Conservation (phyloP, 92 coral and sea anemone species). For the Paragorgia papillata region DNA sequence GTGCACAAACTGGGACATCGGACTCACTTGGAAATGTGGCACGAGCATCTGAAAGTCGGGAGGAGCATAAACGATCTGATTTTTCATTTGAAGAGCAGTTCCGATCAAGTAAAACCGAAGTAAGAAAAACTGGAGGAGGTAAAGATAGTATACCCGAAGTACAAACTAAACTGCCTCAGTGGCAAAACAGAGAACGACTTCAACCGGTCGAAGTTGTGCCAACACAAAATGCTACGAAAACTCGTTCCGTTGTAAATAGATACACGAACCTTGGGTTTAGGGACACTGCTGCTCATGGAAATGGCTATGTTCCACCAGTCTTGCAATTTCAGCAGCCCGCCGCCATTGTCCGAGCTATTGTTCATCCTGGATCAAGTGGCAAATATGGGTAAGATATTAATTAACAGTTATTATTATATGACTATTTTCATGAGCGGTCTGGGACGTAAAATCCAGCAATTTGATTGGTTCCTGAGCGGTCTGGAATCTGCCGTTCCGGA, state of each 20-base stretch:
- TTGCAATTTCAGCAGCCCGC: constrained; percentile 37
- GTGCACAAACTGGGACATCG: not conserved
- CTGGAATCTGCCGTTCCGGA: too few relatives aligned
- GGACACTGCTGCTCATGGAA: not conserved
- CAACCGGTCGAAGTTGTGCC: constrained; percentile 15
- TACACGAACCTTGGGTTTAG: constrained; percentile 26
- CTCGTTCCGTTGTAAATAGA: not conserved
- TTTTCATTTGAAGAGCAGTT: not conserved
- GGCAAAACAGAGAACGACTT: constrained; percentile 20
- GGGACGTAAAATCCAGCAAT: too few relatives aligned
- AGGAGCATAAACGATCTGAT: not conserved
- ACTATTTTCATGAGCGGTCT: too few relatives aligned
- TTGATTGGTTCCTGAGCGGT: too few relatives aligned
- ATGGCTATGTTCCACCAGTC: not conserved
- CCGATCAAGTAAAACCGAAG: not conserved
- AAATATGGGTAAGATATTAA: not conserved
- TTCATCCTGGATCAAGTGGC: not conserved
- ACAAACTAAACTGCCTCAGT: not conserved
- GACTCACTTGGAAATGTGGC: not conserved
- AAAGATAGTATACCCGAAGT: not conserved
- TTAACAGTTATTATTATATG: too few relatives aligned
- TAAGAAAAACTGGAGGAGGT: not conserved
- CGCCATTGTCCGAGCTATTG: constrained; percentile 17
- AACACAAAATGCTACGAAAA: not conserved
- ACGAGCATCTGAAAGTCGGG: not conserved